Evolutionary conservation across 2,888 invertebrate genomes (phyloP).

Genomic region (Polyommatus icarus): DNA sequence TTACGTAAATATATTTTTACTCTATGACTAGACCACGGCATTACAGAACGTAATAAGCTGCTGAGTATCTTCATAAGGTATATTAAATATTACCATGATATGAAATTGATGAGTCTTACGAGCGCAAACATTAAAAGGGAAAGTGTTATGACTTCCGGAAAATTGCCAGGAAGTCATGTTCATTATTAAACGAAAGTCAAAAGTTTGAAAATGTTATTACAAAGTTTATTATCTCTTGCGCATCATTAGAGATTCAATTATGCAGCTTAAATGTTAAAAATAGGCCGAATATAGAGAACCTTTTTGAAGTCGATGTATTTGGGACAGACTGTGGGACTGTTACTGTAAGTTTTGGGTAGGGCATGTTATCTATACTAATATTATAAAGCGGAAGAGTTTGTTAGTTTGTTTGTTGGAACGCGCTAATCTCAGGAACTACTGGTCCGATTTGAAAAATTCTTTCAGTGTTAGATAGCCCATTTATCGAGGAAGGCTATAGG

Average conservation of each 20-base stretch:
- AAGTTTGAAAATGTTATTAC: constrained; percentile 1
- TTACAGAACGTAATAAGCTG: neutral
- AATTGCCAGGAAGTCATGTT: constrained; percentile 30
- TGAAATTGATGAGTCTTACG: constrained; percentile 34
- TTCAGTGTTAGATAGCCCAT: too few species aligned
- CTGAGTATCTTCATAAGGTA: neutral
- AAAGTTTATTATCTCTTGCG: neutral
- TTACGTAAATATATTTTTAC: neutral
- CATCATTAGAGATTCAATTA: neutral
- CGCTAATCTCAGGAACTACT: too few species aligned
- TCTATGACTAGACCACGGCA: too few species aligned
- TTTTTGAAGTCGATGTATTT: too few species aligned
- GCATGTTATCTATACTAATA: too few species aligned
- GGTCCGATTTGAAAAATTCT: too few species aligned
- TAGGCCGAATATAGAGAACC: neutral
- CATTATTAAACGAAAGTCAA: constrained; percentile 33
- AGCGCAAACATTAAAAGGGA: constrained; percentile 32
- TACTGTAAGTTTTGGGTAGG: too few species aligned
- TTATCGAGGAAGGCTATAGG: too few species aligned
- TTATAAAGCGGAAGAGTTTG: too few species aligned
- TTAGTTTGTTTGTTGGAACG: too few species aligned
- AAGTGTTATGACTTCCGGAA: constrained; percentile 34
- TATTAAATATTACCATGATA: constrained; percentile 22
- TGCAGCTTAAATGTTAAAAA: neutral
- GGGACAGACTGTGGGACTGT: too few species aligned